phyloP scores from a whole-genome alignment of 2,113 vertebrate species.

The Calypte anna region DNA sequence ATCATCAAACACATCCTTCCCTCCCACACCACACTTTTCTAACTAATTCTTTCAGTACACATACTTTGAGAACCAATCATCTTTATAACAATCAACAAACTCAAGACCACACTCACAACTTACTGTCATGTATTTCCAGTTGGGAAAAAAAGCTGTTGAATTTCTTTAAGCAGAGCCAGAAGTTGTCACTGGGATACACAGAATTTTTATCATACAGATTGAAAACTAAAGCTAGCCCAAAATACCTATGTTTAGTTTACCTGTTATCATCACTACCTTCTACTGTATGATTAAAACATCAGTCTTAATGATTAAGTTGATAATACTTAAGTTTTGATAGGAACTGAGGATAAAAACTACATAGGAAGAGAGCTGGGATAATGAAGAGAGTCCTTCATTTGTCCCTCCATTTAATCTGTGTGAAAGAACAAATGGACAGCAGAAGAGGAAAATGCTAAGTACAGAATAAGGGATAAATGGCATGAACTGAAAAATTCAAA shows the following conservation, averaged over 20 bases:
- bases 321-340: background rate
- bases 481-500: background rate
- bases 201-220: background rate
- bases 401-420: background rate
- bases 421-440: background rate
- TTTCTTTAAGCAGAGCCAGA: background rate
- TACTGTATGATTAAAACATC: background rate
- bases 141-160: background rate
- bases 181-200: background rate
- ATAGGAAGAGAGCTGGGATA: background rate
- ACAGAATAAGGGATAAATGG: background rate
- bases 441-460: background rate
- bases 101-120: background rate
- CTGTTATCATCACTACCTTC: background rate
- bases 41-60: background rate
- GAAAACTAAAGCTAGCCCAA: background rate
- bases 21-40: background rate
- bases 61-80: background rate
- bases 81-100: background rate
- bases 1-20: background rate
- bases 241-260: background rate
- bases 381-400: background rate
- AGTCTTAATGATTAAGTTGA: background rate
- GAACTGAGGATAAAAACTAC: background rate
- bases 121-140: background rate